Base-by-base conservation (phyloP, 2,113 vertebrate species). In the Balaenoptera acutorostrata region DNA sequence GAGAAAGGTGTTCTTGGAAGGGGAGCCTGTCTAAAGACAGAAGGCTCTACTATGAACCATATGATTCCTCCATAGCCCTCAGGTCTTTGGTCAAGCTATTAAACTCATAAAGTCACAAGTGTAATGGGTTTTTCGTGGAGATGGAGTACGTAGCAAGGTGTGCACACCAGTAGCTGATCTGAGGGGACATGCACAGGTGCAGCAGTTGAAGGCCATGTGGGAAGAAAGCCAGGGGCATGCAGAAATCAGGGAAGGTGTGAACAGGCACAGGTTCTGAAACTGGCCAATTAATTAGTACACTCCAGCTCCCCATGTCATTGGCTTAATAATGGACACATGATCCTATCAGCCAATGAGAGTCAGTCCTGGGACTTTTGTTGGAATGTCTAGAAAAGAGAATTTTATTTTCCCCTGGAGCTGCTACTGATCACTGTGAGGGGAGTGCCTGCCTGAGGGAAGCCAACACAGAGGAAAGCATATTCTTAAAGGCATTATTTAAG, bases 1-100 rank as follows among this genome's bases (percentile, higher is more conserved):
- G 33, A 82, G 11, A 88, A 86, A 31, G 8, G 25, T 78, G 49
- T 27, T 84, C 95, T 92, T 41, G 59, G 61, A 87, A 36, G 25
- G 27, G 17, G 6, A 64, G 29, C 27, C 49, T 18, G 29, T 8
- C n/a, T 57, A 6, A 78, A 3, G 9, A 29, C 5, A 11, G 68
- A 63, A 66, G 64, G 23, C 31, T 44, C 82, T 59, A 6, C 27
- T 8, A 3, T 49, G 75, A 93, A 68, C 49, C 41, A 0, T 11
- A 25, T 20, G 46, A 41, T 31, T 36, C 59, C 55, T 90, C 41
- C 41, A 21, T 52, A 49, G 36, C 49, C 23, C 74, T 69, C 21
- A 1, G 36, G 5, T n/a, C n/a, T 84, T 52, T 52, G 80, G 71
- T 15, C 89, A 88, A 91, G 88, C 71, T 25, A 10, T 31, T 77